Percentiles rank a stretch among this genome's conserved stretches.
These are phyloP conservation scores for Jaculus jaculus DNA, from an alignment of 2,113 vertebrate genomes.

Conservation along the genomic window DNA sequence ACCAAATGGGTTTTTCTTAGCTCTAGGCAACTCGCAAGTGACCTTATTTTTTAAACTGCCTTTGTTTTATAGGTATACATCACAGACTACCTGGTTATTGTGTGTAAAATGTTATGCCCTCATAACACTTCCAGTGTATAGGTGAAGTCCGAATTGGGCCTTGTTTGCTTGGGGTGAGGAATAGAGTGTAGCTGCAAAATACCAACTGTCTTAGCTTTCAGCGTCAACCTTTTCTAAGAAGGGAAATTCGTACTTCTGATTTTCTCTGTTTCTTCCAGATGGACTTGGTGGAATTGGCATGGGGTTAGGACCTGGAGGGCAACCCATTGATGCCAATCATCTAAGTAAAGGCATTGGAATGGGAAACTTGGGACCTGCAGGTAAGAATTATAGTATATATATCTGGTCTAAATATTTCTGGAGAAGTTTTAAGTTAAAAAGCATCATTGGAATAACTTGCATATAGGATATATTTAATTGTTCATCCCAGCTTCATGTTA, in stretches of 20 bases:
- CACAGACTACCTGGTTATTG: background rate
- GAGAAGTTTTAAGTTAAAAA: background rate
- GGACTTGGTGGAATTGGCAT: constrained; percentile 97
- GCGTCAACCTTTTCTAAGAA: background rate
- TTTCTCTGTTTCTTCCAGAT: constrained; percentile 86
- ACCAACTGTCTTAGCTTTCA: background rate
- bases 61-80: background rate
- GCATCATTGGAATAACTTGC: background rate
- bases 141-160: background rate
- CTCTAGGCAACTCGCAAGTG: background rate
- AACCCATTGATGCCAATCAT: constrained; percentile 95
- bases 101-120: background rate
- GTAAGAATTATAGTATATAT: constrained; percentile 79
- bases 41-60: no score
- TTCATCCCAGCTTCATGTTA: constrained; percentile 25
- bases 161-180: background rate
- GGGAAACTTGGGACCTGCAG: constrained; percentile 94
- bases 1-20: background rate
- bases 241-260: background rate
- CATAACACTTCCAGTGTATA: background rate
- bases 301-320: constrained; percentile 96
- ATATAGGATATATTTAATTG: constrained; percentile 30
- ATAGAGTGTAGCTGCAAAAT: background rate
- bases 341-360: constrained; percentile 94
- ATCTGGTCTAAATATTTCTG: background rate